Base-by-base conservation (phyloP, 2,113 vertebrate genomes). In the Euleptes europaea region DNA sequence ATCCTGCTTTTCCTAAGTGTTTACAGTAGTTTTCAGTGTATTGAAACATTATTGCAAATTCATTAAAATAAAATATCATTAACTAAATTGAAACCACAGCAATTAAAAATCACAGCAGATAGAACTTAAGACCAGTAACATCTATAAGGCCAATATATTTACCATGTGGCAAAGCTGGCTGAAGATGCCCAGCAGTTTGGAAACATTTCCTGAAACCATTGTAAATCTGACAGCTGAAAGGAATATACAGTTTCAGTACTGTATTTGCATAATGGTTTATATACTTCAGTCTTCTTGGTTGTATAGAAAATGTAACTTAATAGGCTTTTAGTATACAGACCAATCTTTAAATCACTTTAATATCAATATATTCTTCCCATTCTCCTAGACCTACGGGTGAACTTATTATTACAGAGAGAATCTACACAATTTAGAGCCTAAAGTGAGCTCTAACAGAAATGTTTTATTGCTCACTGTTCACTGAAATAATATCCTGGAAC, bases 401-500 rank as follows among this genome's bases (percentile, higher is more conserved):
- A 38, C 26, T 60, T 65, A 17, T n/a, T 79, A n/a, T 65, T 44
- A 44, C 38, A 65, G 60, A 10, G 8, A 44, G 57, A 42, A 79
- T 31, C 38, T 65, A 40, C 28, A 31, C 57, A 79, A 23, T 79
- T 38, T 28, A 14, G 23, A 42, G 23, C 4, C 54, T 40, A 28
- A 42, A 84, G 75, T 69, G 14, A 21, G 38, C 76, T 8, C 47
- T 57, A 17, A 3, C 10, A 8, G 80, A 87, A 90, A 72, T 26
- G 51, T 54, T 60, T 60, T 38, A 63, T 63, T 63, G 38, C 65
- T 33, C 40, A 14, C 84, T 88, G 67, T 76, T 90, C 40, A 28
- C 1, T 51, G 23, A 80, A 67, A 90, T 86, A 82, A 78, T 82
- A 1, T 88, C 83, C 84, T 72, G 63, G 84, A 85, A 92, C 85